Evolutionary conservation across 2,888 invertebrate genomes (phyloP).

Genomic region (Prostheceraeus crozeri): DNA sequence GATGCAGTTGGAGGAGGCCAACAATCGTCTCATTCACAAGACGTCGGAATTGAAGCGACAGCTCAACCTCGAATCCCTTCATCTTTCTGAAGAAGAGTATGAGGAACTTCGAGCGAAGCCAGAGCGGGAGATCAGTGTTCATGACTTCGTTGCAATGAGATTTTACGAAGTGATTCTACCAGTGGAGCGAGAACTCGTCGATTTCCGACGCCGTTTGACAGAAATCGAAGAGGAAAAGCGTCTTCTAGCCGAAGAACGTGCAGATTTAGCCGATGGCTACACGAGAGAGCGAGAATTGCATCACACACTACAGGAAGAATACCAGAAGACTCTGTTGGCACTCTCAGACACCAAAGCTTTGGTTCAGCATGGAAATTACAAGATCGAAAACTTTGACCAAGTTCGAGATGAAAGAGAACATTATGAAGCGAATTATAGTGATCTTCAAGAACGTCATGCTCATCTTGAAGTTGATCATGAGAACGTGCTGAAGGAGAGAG

Average conservation of each 20-base stretch:
- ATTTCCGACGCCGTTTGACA: background rate
- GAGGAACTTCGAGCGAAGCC: background rate
- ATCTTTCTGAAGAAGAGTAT: slow-evolving; percentile 11
- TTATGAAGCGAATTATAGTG: background rate
- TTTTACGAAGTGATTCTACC: slow-evolving; percentile 8
- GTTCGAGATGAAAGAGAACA: background rate
- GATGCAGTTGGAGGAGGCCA: slow-evolving; percentile 3
- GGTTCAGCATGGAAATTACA: slow-evolving; percentile 6
- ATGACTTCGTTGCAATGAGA: slow-evolving; percentile 7
- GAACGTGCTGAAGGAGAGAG: background rate
- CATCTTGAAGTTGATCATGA: background rate
- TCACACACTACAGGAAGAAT: background rate
- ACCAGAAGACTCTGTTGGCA: slow-evolving; percentile 13
- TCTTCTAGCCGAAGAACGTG: slow-evolving; percentile 8
- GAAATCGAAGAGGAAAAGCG: background rate
- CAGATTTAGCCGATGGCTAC: background rate
- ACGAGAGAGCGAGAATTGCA: background rate
- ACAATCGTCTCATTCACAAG: slow-evolving; percentile 8
- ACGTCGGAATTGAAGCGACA: slow-evolving; percentile 11
- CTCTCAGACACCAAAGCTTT: slow-evolving; percentile 5
- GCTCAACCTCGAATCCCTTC: background rate
- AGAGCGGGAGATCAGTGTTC: slow-evolving; percentile 12
- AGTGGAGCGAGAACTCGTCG: background rate
- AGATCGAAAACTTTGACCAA: slow-evolving; percentile 24
- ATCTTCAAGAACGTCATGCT: too few relatives aligned